A percentile compares a stretch with the other conserved stretches of the same genome.
Evolutionary conservation across 2,797 vertebrate species (phyloP).

Genomic region (Ispidina lecontei): DNA sequence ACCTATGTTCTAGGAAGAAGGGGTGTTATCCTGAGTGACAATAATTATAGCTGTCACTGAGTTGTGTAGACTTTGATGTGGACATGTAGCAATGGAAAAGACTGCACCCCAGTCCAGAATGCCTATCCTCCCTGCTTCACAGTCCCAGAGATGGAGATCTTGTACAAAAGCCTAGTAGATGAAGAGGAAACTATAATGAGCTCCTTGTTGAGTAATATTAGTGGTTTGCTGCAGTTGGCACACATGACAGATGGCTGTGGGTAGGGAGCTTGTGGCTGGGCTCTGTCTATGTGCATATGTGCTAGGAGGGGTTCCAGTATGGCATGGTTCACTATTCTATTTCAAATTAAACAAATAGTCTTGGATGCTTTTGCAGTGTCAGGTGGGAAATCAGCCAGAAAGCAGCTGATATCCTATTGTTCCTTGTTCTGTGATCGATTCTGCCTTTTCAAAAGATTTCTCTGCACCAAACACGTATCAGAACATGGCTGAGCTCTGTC

Average conservation of each 20-base stretch:
- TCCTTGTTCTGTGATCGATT: constrained; percentile 42
- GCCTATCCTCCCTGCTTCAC: not conserved
- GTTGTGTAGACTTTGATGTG: not conserved
- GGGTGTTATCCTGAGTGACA: not conserved
- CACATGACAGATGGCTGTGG: constrained; percentile 60
- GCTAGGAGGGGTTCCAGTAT: constrained; percentile 57
- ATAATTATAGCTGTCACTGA: not conserved
- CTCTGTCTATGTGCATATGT: constrained; percentile 35
- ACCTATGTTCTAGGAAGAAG: not conserved
- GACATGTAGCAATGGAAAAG: not conserved
- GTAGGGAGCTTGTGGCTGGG: constrained; percentile 46
- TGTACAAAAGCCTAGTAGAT: not conserved
- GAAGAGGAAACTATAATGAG: constrained; percentile 49
- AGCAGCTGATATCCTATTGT: constrained; percentile 38
- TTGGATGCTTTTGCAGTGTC: constrained; percentile 50
- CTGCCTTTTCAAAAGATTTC: constrained; percentile 31
- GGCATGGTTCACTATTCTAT: constrained; percentile 12
- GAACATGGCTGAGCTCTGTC: not conserved
- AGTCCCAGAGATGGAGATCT: not conserved
- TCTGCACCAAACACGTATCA: not conserved
- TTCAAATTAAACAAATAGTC: constrained; percentile 46
- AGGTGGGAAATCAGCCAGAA: constrained; percentile 60
- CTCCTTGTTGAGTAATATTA: constrained; percentile 25
- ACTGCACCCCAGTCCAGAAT: not conserved
- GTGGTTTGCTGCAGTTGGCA: constrained; percentile 55